These are phyloP conservation scores for Hypocryptadius cinnamomeus DNA, from an alignment of 2,113 vertebrate genomes.

Conservation along the genomic window DNA sequence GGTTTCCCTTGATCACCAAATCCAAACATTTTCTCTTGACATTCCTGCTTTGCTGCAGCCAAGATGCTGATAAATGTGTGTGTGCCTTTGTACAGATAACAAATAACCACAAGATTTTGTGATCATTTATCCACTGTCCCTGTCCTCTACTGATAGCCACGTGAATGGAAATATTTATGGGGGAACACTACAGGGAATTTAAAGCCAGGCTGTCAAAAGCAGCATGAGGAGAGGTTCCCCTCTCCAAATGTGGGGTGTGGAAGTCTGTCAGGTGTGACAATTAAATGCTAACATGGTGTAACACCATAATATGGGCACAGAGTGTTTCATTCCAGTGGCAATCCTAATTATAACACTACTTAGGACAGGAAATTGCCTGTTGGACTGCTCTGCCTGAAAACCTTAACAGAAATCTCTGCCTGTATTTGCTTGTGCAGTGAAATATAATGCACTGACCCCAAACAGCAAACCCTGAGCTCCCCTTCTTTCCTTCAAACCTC, in stretches of 20 bases:
- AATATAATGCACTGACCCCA: neutral
- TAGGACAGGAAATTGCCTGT: constrained; percentile 34
- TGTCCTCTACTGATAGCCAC: neutral
- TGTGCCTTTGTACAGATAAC: neutral
- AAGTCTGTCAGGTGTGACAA: constrained; percentile 27
- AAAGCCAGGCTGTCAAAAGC: neutral
- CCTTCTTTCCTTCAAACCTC: neutral
- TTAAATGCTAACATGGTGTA: constrained; percentile 42
- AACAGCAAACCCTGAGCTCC: neutral
- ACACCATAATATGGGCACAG: constrained; percentile 25
- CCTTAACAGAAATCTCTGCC: neutral
- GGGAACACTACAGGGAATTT: neutral
- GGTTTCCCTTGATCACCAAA: neutral
- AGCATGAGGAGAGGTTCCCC: neutral
- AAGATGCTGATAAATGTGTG: neutral
- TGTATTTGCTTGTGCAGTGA: neutral
- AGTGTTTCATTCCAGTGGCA: constrained; percentile 54
- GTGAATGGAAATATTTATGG: neutral
- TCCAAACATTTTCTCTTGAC: neutral
- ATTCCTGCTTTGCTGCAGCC: neutral
- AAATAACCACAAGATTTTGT: neutral
- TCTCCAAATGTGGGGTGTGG: neutral
- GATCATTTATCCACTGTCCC: neutral
- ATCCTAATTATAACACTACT: constrained; percentile 51
- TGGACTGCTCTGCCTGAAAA: constrained; percentile 21